These are phyloP conservation scores for Scomber colias DNA, from an alignment of 2,113 vertebrate genomes.

Conservation along the genomic window DNA sequence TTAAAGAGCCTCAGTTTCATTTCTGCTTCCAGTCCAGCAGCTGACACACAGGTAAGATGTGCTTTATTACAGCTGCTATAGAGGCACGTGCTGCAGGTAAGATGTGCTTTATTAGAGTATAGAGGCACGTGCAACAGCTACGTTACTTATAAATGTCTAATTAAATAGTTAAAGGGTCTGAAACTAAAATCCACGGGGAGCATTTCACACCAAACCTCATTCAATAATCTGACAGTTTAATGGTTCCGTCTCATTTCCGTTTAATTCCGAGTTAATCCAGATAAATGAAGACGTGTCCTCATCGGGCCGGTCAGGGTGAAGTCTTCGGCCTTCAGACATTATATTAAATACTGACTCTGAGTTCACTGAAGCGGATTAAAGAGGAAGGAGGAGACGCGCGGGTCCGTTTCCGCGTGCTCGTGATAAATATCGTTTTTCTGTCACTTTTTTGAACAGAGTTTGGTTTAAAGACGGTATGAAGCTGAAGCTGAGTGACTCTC, in stretches of 20 bases:
- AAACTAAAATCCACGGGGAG: too few relatives aligned
- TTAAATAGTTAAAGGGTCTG: too few relatives aligned
- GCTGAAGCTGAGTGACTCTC: too few relatives aligned
- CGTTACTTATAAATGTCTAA: too few relatives aligned
- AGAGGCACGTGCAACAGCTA: not conserved
- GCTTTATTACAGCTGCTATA: not conserved
- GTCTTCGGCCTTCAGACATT: not conserved
- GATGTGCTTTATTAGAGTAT: not conserved
- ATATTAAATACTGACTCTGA: too few relatives aligned
- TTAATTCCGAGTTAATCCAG: too few relatives aligned
- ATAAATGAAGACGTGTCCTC: fast-evolving
- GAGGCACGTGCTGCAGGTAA: not conserved
- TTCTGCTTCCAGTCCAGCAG: not conserved
- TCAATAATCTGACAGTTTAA: not conserved
- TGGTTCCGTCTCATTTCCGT: not conserved
- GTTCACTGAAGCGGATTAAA: too few relatives aligned
- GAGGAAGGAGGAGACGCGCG: too few relatives aligned
- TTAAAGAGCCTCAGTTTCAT: not conserved
- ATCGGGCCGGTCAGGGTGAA: fast-evolving
- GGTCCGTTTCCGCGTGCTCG: too few relatives aligned
- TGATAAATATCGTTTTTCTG: too few relatives aligned
- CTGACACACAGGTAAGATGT: conserved; percentile 2
- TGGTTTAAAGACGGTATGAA: not conserved
- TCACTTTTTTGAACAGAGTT: too few relatives aligned
- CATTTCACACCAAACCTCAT: not conserved